phyloP scores from a whole-genome alignment of 1,140 invertebrate species.

The Drosophila equinoxialis region DNA sequence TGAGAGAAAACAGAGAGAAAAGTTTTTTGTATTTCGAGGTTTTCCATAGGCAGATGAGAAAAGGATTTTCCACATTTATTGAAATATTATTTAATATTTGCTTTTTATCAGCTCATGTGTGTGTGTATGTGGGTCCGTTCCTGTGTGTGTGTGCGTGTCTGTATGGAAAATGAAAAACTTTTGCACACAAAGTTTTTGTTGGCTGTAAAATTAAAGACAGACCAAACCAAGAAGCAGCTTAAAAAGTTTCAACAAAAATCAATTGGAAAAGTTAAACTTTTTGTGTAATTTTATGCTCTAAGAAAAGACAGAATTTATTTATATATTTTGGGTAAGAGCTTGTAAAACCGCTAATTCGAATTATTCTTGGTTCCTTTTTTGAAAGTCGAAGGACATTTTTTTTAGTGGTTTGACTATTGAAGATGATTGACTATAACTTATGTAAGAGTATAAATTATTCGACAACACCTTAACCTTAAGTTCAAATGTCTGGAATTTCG shows the following conservation, averaged over 20 bases:
- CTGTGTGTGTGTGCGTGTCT: constrained; percentile 23
- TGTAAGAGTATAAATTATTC: background rate
- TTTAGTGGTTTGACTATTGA: too few species aligned
- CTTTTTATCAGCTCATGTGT: constrained; percentile 41
- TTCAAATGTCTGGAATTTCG: background rate
- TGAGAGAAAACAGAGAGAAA: constrained; percentile 37
- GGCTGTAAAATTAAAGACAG: constrained; percentile 19
- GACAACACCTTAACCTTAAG: background rate
- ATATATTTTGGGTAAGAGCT: background rate
- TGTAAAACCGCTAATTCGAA: too few species aligned
- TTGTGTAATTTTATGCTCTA: constrained; percentile 17
- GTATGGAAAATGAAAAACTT: constrained; percentile 51
- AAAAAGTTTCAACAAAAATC: constrained; percentile 59
- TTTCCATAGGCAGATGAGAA: constrained; percentile 40
- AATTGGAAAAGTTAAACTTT: constrained; percentile 48
- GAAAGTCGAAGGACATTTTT: too few species aligned
- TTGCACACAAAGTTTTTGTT: constrained; percentile 36
- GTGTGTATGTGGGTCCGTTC: constrained; percentile 10
- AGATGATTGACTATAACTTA: too few species aligned
- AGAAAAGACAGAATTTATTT: background rate
- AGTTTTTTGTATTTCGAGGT: constrained; percentile 37
- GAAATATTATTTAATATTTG: constrained; percentile 75
- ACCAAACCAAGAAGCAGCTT: constrained; percentile 52
- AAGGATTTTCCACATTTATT: constrained; percentile 74
- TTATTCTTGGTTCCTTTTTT: too few species aligned